Conservation (phyloP, 2,113 vertebrate species). For the Pitta sordida region DNA sequence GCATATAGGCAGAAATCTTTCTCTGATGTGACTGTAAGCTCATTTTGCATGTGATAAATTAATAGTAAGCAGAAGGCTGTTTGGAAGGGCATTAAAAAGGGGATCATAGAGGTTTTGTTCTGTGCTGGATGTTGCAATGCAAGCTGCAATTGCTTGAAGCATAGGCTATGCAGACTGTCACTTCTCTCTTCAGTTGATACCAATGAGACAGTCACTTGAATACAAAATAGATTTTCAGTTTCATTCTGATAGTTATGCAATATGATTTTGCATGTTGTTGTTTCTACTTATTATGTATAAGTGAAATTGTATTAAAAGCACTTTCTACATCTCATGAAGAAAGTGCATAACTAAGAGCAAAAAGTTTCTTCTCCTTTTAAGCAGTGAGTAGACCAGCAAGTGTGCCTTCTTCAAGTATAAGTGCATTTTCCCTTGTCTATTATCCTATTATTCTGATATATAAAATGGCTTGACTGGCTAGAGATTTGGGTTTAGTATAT, state of each 20-base stretch:
- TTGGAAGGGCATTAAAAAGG: background rate
- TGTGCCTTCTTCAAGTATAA: background rate
- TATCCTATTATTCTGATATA: background rate
- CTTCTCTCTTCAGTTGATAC: background rate
- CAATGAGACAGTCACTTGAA: background rate
- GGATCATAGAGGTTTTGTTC: background rate
- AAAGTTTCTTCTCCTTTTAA: background rate
- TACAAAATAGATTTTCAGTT: background rate
- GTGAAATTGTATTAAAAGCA: background rate
- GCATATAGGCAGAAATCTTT: background rate
- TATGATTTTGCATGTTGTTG: background rate
- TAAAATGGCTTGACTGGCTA: accelerated
- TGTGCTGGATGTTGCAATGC: background rate
- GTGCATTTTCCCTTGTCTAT: background rate
- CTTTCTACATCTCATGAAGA: background rate
- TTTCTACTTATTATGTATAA: background rate
- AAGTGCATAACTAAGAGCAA: background rate
- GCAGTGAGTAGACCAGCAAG: background rate
- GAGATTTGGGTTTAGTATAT: background rate
- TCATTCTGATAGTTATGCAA: background rate
- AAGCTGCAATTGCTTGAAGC: background rate
- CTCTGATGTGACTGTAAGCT: background rate
- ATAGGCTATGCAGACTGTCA: background rate
- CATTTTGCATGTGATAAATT: background rate
- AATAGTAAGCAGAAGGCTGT: background rate